A percentile compares a stretch with the other conserved stretches of the same genome.
Evolutionary conservation across 2,888 invertebrate genomes (phyloP).

Genomic region (Parascotia fuliginaria): DNA sequence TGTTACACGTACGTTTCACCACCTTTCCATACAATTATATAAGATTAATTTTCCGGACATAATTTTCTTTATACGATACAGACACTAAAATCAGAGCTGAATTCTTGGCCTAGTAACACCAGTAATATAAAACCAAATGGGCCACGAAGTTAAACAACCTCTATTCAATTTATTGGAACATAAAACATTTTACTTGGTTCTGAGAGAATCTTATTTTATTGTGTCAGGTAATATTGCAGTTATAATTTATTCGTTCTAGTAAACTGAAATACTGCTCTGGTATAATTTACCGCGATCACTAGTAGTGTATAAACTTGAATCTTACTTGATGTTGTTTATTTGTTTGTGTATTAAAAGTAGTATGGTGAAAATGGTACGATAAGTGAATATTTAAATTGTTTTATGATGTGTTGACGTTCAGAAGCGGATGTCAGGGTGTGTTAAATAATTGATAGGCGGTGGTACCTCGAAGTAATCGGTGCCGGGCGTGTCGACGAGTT

Average conservation of each 20-base stretch:
- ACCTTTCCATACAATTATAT: too few relatives aligned
- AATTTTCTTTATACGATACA: too few relatives aligned
- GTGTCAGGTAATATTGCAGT: constrained; percentile 14
- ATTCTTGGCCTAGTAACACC: too few relatives aligned
- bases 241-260: constrained; percentile 12
- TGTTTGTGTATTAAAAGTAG: background rate
- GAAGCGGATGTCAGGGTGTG: background rate
- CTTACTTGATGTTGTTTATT: constrained; percentile 8
- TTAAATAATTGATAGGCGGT: constrained; percentile 8
- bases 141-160: constrained; percentile 16
- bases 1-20: too few relatives aligned
- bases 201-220: constrained; percentile 18
- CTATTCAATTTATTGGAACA: background rate
- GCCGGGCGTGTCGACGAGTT: constrained; percentile 93
- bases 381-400: constrained; percentile 2
- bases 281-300: constrained; percentile 11
- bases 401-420: constrained; percentile 5
- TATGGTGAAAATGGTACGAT: background rate
- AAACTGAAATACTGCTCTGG: constrained; percentile 12
- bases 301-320: background rate
- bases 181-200: background rate
- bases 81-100: too few relatives aligned
- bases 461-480: constrained; percentile 83
- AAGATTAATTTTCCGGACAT: too few relatives aligned
- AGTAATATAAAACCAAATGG: too few relatives aligned